Percentiles rank a stretch among this genome's conserved stretches.
phyloP scores from a whole-genome alignment of 2,797 vertebrate genomes.

The Harpagifer antarcticus region DNA sequence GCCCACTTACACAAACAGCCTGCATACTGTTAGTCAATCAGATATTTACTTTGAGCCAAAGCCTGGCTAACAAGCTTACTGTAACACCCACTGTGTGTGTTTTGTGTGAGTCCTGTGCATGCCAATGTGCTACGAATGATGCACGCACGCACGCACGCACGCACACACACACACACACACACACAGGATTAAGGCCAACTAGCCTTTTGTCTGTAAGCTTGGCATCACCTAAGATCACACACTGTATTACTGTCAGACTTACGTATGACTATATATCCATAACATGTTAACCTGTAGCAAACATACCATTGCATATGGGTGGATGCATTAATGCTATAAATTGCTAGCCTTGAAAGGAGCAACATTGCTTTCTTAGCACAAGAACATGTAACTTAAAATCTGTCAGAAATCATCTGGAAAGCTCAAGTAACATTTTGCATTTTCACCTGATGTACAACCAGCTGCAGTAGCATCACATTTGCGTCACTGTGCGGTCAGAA shows the following conservation, averaged over 20 bases:
- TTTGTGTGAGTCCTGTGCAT: slow-evolving; percentile 26
- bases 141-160: slow-evolving; percentile 11
- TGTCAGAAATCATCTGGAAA: not conserved
- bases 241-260: not conserved
- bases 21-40: slow-evolving; percentile 49
- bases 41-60: slow-evolving; percentile 66
- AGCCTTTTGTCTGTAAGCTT: slow-evolving; percentile 56
- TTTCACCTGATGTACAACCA: slow-evolving; percentile 7
- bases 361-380: not conserved
- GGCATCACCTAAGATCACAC: slow-evolving; percentile 59
- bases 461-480: slow-evolving; percentile 49
- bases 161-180: slow-evolving; percentile 22
- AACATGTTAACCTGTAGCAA: not conserved
- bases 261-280: not conserved
- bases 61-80: slow-evolving; percentile 75
- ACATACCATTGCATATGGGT: not conserved
- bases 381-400: slow-evolving; percentile 1
- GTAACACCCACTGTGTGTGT: slow-evolving; percentile 32
- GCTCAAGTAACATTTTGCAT: slow-evolving; percentile 3
- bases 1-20: slow-evolving; percentile 15
- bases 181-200: slow-evolving; percentile 69
- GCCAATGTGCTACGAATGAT: slow-evolving; percentile 49
- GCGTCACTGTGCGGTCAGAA: slow-evolving; percentile 66
- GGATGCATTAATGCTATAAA: not conserved
- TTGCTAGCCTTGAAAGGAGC: not conserved